A percentile compares a stretch with the other conserved stretches of the same genome.
Conservation (phyloP, 2,113 vertebrate genomes). For the Redunca redunca region DNA sequence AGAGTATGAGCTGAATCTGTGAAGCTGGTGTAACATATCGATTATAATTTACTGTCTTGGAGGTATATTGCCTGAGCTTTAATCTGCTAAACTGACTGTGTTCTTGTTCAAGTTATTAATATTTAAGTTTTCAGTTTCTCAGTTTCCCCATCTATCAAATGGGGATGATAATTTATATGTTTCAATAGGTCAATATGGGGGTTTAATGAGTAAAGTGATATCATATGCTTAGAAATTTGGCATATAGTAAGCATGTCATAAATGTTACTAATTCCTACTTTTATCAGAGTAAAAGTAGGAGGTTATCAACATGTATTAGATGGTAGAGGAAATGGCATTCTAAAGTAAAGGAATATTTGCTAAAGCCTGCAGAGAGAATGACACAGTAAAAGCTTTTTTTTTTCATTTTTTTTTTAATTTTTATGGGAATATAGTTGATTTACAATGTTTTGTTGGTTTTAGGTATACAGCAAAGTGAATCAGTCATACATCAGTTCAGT, state of each 20-base stretch:
- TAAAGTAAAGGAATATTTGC: not conserved
- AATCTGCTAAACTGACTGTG: not conserved
- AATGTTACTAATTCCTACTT: not conserved
- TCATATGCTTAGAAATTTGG: not conserved
- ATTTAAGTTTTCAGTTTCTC: not conserved
- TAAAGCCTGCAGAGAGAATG: not conserved
- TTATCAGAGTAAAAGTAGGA: not conserved
- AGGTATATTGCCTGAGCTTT: not conserved
- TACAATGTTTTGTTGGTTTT: not conserved
- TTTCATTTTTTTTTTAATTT: not conserved
- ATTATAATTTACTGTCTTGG: not conserved
- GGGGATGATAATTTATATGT: not conserved
- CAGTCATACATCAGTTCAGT: not conserved
- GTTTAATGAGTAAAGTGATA: not conserved
- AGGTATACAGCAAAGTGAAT: not conserved
- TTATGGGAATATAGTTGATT: not conserved
- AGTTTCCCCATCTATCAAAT: not conserved
- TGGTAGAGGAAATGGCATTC: not conserved
- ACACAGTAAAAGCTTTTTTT: not conserved
- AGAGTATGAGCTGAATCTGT: not conserved
- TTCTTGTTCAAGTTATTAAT: not conserved
- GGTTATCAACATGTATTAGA: not conserved
- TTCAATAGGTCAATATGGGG: not conserved
- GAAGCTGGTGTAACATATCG: not conserved
- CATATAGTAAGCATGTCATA: not conserved